A percentile compares a stretch with the other conserved stretches of the same genome.
Evolutionary conservation across 2,888 invertebrate species (phyloP).

Genomic region (Campoplex capitator): DNA sequence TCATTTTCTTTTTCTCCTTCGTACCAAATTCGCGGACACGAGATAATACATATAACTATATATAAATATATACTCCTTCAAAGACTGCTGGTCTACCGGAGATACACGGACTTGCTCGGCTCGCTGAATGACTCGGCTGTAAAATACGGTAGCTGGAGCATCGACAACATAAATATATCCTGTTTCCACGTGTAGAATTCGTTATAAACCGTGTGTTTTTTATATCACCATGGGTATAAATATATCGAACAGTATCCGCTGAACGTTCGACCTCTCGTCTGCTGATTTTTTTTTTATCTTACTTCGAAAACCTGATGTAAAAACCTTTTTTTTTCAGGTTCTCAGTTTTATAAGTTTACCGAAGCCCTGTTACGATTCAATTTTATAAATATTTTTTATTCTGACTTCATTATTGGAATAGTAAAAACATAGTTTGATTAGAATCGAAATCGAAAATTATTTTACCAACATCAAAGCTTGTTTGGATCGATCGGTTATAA

Average conservation of each 20-base stretch:
- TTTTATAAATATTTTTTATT: neutral
- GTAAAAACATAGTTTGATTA: neutral
- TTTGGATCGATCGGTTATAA: neutral
- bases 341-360: neutral
- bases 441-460: neutral
- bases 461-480: neutral
- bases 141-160: neutral
- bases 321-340: neutral
- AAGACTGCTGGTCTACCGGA: neutral
- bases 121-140: neutral
- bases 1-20: slow-evolving; percentile 4
- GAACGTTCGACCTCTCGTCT: neutral
- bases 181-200: neutral
- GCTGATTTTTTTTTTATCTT: neutral
- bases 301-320: neutral
- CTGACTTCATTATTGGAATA: neutral
- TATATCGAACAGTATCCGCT: neutral
- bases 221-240: neutral
- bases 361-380: neutral
- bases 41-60: slow-evolving; percentile 4
- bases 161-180: neutral
- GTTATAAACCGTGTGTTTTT: neutral
- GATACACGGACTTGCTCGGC: neutral
- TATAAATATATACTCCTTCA: neutral
- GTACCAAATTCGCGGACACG: slow-evolving; percentile 2